Percentiles rank a stretch among this genome's conserved stretches.
Conservation (phyloP, 2,888 invertebrate species). For the Chalcis sispes region DNA sequence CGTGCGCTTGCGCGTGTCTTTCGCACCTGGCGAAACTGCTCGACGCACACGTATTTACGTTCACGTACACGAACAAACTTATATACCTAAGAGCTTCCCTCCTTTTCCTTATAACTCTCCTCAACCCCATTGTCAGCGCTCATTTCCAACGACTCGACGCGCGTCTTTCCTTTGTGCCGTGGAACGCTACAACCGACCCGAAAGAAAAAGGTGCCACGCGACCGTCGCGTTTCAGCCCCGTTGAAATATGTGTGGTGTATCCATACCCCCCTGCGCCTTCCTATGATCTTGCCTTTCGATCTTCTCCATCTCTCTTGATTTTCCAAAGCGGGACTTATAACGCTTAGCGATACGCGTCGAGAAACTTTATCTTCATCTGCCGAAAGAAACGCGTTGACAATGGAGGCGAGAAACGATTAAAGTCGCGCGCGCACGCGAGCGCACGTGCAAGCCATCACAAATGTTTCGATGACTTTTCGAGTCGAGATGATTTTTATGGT, state of each 20-base stretch:
- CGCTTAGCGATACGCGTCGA: background rate
- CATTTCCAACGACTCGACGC: slow-evolving; percentile 44
- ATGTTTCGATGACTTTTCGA: slow-evolving; percentile 24
- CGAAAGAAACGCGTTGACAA: slow-evolving; percentile 26
- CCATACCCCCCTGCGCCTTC: background rate
- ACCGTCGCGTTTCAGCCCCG: slow-evolving; percentile 44
- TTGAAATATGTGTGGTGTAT: background rate
- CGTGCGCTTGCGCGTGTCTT: slow-evolving; percentile 59
- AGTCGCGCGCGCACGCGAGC: slow-evolving; percentile 26
- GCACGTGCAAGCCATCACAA: too few relatives aligned
- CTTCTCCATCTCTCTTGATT: too few relatives aligned
- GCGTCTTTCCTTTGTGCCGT: slow-evolving; percentile 23
- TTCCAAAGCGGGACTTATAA: slow-evolving; percentile 14
- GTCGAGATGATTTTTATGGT: slow-evolving; percentile 41
- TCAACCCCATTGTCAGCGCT: slow-evolving; percentile 40
- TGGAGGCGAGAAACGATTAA: slow-evolving; percentile 48
- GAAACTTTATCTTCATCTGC: slow-evolving; percentile 48
- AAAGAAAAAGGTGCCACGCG: slow-evolving; percentile 46
- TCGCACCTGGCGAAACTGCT: slow-evolving; percentile 63
- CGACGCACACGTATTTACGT: slow-evolving; percentile 3
- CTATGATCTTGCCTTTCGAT: background rate
- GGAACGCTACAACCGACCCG: background rate
- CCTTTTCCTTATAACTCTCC: slow-evolving; percentile 39
- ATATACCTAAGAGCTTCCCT: slow-evolving; percentile 22
- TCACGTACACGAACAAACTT: background rate